Base-by-base conservation (phyloP, 2,888 invertebrate genomes). In the Erebia epiphron region DNA sequence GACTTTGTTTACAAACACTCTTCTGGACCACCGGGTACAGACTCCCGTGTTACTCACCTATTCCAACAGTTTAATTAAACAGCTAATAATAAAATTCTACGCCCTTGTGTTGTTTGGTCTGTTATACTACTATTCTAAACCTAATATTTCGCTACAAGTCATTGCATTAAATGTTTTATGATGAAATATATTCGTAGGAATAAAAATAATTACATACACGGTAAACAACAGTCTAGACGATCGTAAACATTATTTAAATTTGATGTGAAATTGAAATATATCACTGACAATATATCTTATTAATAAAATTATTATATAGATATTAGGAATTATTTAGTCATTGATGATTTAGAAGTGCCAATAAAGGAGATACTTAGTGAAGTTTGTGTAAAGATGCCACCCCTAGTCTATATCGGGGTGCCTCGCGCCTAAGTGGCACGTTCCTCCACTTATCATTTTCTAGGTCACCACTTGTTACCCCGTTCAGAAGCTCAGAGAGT, bases 1-100 rank as follows among this genome's bases (percentile, higher is more conserved):
- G 16, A 26, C 26, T 66, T 66, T 70, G 66, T 66, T 66, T 70
- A 66, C 70, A 58, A 56, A 61, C 52, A 70, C 41, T 46, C n/a
- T n/a, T n/a, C n/a, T n/a, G n/a, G n/a, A n/a, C n/a, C n/a, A 26
- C 35, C 41, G 35, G 52, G 8, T 41, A 10, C 26, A n/a, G 10
- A 35, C 5, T 41, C n/a, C 26, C n/a, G 10, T 16, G 64, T 50
- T 41, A 64, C 52, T 52, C 52, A 64, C 52, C 54, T 54, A 64
- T 64, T 52, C 16, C 41, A 16, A 11, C 52, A 41, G 16, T 54
- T 54, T 35, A 35, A 64, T 13, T 41, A 18, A 64, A 35, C 54
- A 54, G 16, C 41, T 64, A 49, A 61, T 14, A 21, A 49, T 62
- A 46, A 62, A 61, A 62, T 21, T 49, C 21, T 11, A 2, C 46